Conservation (phyloP, 2,113 vertebrate species). For the Lutjanus erythropterus region DNA sequence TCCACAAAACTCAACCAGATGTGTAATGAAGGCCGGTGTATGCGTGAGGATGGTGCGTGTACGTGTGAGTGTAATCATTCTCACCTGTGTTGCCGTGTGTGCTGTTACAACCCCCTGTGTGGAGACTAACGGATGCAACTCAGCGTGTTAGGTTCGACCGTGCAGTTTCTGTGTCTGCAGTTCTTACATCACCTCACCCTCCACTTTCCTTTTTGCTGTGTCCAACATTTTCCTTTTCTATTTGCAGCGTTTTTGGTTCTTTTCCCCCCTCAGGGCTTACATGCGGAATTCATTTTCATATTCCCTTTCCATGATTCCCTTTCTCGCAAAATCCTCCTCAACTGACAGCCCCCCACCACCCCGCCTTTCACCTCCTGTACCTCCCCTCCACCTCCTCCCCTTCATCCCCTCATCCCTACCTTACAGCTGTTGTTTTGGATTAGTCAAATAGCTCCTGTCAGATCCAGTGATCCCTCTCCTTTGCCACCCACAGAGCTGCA, state of each 20-base stretch:
- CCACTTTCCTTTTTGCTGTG: slow-evolving; percentile 29
- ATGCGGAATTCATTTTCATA: slow-evolving; percentile 82
- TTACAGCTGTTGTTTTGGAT: slow-evolving; percentile 89
- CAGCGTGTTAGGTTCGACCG: slow-evolving; percentile 9
- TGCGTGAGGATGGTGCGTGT: slow-evolving; percentile 66
- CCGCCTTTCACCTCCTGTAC: slow-evolving; percentile 14
- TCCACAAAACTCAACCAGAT: slow-evolving; percentile 85
- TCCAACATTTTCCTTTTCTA: slow-evolving; percentile 61
- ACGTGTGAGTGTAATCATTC: slow-evolving; percentile 78
- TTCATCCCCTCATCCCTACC: slow-evolving; percentile 72
- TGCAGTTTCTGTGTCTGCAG: slow-evolving; percentile 45
- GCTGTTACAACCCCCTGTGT: slow-evolving; percentile 66
- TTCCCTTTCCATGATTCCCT: slow-evolving; percentile 52
- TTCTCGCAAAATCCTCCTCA: slow-evolving; percentile 48
- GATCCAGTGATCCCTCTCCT: slow-evolving; percentile 83
- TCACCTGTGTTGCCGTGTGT: slow-evolving; percentile 78
- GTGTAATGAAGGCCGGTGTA: slow-evolving; percentile 81
- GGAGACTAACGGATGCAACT: slow-evolving; percentile 70
- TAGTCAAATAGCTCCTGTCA: slow-evolving; percentile 88
- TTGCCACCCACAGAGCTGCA: slow-evolving; percentile 83
- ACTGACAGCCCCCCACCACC: slow-evolving; percentile 34
- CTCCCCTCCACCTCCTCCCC: slow-evolving; percentile 20
- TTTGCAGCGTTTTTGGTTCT: slow-evolving; percentile 48
- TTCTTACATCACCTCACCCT: slow-evolving; percentile 48
- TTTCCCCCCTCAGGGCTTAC: slow-evolving; percentile 56